phyloP scores from a whole-genome alignment of 1,140 invertebrate genomes.

The Drosophila ironensis region DNA sequence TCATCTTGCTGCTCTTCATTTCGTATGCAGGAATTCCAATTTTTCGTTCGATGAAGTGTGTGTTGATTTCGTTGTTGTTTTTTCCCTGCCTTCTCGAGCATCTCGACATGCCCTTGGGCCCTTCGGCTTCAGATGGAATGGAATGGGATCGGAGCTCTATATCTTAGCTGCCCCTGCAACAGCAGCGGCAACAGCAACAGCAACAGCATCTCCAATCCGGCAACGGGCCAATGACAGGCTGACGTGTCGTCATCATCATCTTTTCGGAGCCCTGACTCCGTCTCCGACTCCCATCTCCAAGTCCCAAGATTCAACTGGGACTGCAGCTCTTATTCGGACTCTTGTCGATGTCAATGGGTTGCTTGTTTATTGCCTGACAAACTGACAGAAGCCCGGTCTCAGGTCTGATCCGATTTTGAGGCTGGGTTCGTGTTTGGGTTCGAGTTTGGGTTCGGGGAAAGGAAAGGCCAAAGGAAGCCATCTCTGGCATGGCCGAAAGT shows the following conservation, averaged over 20 bases:
- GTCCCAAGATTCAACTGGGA: no score
- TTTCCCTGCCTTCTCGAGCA: slow-evolving; percentile 45
- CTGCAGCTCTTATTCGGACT: slow-evolving; percentile 14
- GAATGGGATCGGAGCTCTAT: not conserved
- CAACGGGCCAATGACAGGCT: slow-evolving; percentile 54
- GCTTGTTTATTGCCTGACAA: slow-evolving; percentile 74
- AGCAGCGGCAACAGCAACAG: no score
- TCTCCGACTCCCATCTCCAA: not conserved
- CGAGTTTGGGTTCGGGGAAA: not conserved
- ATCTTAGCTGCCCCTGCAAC: not conserved
- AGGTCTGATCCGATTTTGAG: slow-evolving; percentile 16
- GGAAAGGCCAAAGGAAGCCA: not conserved
- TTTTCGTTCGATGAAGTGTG: slow-evolving; percentile 79
- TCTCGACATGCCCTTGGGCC: slow-evolving; percentile 62
- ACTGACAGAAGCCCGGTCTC: slow-evolving; percentile 55
- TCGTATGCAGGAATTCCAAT: slow-evolving; percentile 80
- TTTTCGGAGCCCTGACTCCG: slow-evolving; percentile 2
- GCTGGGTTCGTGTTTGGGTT: not conserved
- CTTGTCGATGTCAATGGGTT: slow-evolving; percentile 64
- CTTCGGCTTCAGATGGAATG: not conserved
- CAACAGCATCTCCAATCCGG: slow-evolving; percentile 1
- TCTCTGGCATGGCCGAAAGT: slow-evolving; percentile 50
- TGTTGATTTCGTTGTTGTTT: slow-evolving; percentile 72
- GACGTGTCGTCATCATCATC: slow-evolving; percentile 66
- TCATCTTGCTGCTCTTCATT: slow-evolving; percentile 66